phyloP scores from a whole-genome alignment of 1,140 invertebrate genomes.

The Drosophila tani region DNA sequence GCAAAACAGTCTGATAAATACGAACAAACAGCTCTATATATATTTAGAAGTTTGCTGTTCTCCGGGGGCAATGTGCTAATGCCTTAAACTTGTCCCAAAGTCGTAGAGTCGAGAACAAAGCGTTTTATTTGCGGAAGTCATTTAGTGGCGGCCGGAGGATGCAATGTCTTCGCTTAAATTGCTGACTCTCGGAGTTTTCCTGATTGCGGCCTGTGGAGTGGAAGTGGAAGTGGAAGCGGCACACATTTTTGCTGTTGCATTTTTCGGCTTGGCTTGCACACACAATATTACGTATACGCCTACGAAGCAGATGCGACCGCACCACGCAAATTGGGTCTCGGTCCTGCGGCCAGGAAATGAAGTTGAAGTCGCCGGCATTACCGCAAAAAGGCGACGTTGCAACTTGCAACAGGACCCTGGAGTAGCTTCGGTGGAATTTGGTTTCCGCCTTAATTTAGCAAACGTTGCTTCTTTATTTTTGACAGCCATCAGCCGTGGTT shows the following conservation, averaged over 20 bases:
- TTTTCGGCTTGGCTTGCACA: slow-evolving; percentile 26
- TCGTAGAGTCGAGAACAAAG: slow-evolving; percentile 43
- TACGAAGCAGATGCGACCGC: slow-evolving; percentile 50
- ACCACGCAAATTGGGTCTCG: slow-evolving; percentile 66
- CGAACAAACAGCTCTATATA: slow-evolving; percentile 44
- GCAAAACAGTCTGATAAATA: slow-evolving; percentile 66
- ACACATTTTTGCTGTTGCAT: slow-evolving; percentile 31
- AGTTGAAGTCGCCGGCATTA: slow-evolving; percentile 72
- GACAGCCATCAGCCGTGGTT: slow-evolving; percentile 41
- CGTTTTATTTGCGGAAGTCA: slow-evolving; percentile 81
- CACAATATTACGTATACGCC: slow-evolving; percentile 80
- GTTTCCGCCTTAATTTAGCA: slow-evolving; percentile 78
- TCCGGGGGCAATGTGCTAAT: slow-evolving; percentile 54
- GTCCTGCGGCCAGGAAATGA: slow-evolving; percentile 63
- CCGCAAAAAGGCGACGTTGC: slow-evolving; percentile 71
- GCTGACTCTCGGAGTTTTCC: slow-evolving; percentile 11
- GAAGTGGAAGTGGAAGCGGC: slow-evolving; percentile 9
- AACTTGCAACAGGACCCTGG: slow-evolving; percentile 19
- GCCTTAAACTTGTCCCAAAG: slow-evolving; percentile 64
- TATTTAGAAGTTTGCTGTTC: neutral
- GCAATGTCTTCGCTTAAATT: slow-evolving; percentile 54
- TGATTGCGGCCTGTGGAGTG: slow-evolving; percentile 45
- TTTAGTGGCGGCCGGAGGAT: slow-evolving; percentile 65
- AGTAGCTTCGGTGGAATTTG: slow-evolving; percentile 51
- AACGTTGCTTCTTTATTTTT: slow-evolving; percentile 77